A percentile compares a stretch with the other conserved stretches of the same genome.
Evolutionary conservation across 2,888 invertebrate species (phyloP).

Genomic region (Parasteatoda lunata): DNA sequence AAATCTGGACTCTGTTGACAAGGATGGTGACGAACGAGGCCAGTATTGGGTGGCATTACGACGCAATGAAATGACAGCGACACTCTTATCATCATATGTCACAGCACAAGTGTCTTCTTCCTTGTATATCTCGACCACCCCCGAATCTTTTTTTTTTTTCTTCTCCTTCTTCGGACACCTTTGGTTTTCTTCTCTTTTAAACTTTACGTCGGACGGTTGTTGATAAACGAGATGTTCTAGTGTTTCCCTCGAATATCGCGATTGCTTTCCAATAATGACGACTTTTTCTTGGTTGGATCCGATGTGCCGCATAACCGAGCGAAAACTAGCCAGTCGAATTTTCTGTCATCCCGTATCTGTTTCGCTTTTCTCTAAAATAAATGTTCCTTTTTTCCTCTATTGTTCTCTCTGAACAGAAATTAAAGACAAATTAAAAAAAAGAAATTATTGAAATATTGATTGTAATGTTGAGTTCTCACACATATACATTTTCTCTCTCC

Average conservation of each 20-base stretch:
- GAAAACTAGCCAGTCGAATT: conserved; percentile 2
- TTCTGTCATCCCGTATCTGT: conserved; percentile 13
- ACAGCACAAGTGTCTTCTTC: conserved; percentile 39
- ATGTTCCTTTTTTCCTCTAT: too few relatives aligned
- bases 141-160: not conserved
- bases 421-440: too few relatives aligned
- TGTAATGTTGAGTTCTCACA: too few relatives aligned
- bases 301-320: not conserved
- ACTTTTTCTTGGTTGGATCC: conserved; percentile 26
- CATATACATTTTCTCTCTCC: too few relatives aligned
- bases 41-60: conserved; percentile 61
- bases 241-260: not conserved
- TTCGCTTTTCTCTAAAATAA: not conserved
- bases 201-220: conserved; percentile 18
- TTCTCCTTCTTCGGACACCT: not conserved
- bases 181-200: conserved; percentile 44
- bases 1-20: conserved; percentile 67
- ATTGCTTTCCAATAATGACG: conserved; percentile 64
- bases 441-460: too few relatives aligned
- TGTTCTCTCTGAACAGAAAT: too few relatives aligned
- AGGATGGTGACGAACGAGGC: conserved; percentile 67
- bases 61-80: conserved; percentile 58
- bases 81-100: conserved; percentile 67
- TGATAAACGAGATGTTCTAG: conserved; percentile 47
- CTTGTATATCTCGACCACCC: not conserved